Evolutionary conservation across 1,140 invertebrate species (phyloP).

Genomic region (Zaprionus ghesquierei): DNA sequence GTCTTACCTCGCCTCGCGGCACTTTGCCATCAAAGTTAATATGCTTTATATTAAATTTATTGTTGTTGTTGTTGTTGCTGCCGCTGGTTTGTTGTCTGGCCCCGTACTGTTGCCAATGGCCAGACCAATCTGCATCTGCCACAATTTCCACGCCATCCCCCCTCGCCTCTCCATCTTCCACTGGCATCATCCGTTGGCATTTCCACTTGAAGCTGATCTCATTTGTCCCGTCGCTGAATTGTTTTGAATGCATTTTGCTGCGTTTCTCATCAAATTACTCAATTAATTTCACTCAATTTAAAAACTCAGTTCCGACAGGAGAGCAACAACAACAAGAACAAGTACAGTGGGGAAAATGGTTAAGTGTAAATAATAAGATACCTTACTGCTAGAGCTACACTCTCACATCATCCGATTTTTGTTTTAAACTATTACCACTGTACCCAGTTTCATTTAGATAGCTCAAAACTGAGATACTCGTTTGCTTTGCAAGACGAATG

Average conservation of each 20-base stretch:
- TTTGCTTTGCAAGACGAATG: too few relatives aligned
- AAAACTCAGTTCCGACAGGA: slow-evolving; percentile 24
- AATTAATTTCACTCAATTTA: slow-evolving; percentile 74
- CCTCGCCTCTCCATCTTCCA: neutral
- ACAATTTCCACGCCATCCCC: slow-evolving; percentile 32
- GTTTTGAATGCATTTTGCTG: slow-evolving; percentile 43
- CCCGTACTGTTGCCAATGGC: slow-evolving; percentile 36
- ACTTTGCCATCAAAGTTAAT: slow-evolving; percentile 78
- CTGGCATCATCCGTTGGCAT: neutral
- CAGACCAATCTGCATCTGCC: slow-evolving; percentile 74
- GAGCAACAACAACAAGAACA: neutral
- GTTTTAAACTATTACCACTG: too few relatives aligned
- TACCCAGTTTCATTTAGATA: too few relatives aligned
- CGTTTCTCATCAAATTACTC: slow-evolving; percentile 71
- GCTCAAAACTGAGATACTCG: too few relatives aligned
- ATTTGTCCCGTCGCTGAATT: slow-evolving; percentile 34
- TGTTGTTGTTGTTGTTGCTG: slow-evolving; percentile 38
- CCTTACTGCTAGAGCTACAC: too few relatives aligned
- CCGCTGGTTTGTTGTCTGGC: slow-evolving; percentile 41
- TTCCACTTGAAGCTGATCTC: neutral
- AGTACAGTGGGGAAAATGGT: neutral
- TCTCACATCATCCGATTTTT: too few relatives aligned
- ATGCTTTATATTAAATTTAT: slow-evolving; percentile 78
- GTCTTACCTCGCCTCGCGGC: slow-evolving; percentile 41
- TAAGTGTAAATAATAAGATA: too few relatives aligned